Percentiles rank a stretch among this genome's conserved stretches.
Evolutionary conservation across 1,140 invertebrate genomes (phyloP).

Genomic region (Eurosta solidaginis): DNA sequence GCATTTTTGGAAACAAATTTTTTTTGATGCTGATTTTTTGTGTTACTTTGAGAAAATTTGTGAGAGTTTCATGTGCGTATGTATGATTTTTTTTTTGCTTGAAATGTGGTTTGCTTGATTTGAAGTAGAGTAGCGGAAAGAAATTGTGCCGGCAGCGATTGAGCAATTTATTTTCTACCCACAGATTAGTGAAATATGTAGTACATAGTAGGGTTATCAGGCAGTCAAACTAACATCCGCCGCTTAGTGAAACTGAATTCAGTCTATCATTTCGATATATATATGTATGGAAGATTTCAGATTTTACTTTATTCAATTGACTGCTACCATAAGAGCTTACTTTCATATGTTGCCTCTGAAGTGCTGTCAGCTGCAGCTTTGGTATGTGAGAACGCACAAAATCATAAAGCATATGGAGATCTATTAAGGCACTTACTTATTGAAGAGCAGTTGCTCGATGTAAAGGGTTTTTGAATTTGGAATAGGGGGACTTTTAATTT

Average conservation of each 20-base stretch:
- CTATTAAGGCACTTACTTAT: too few relatives aligned
- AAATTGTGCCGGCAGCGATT: background rate
- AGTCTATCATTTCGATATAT: background rate
- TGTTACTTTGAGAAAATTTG: background rate
- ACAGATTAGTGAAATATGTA: background rate
- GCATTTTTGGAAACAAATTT: conserved; percentile 16
- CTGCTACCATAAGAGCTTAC: background rate
- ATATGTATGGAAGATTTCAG: background rate
- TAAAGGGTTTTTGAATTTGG: too few relatives aligned
- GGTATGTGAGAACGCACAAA: too few relatives aligned
- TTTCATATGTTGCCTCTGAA: background rate
- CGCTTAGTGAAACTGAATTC: background rate
- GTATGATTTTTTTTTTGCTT: background rate
- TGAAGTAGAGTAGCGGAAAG: background rate
- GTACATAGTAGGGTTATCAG: background rate
- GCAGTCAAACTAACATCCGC: background rate
- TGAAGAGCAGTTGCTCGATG: too few relatives aligned
- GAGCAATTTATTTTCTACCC: background rate
- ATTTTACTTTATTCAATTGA: background rate
- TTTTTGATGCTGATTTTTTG: background rate
- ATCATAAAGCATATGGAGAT: too few relatives aligned
- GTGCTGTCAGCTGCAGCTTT: too few relatives aligned
- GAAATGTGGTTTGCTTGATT: too few relatives aligned
- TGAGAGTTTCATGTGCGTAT: background rate
- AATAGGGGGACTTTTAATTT: too few relatives aligned